Conservation (phyloP, 2,797 vertebrate species). For the Aplochiton taeniatus region DNA sequence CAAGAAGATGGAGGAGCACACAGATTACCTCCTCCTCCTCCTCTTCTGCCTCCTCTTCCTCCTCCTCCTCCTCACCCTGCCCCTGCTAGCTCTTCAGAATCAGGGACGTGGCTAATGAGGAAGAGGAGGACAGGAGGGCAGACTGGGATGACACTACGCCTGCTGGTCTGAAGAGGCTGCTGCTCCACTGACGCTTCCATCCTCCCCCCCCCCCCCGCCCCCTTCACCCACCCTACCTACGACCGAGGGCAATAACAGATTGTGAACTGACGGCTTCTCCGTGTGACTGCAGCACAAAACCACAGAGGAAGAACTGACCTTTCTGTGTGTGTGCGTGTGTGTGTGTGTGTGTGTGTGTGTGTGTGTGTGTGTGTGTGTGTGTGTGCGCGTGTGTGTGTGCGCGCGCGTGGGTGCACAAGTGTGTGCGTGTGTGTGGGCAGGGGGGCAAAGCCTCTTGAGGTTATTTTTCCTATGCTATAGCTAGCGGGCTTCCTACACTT, state of each 20-base stretch:
- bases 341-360: too few relatives aligned
- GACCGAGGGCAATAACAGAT: slow-evolving; percentile 37
- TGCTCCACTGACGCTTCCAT: slow-evolving; percentile 14
- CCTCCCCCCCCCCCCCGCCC: too few relatives aligned
- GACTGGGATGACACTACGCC: slow-evolving; percentile 30
- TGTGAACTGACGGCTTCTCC: slow-evolving; percentile 41
- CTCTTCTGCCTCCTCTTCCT: slow-evolving; percentile 17
- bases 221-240: neutral
- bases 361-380: too few relatives aligned
- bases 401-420: too few relatives aligned
- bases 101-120: slow-evolving; percentile 19
- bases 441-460: slow-evolving; percentile 52
- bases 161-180: slow-evolving; percentile 33
- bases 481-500: slow-evolving; percentile 65
- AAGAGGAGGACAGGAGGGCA: slow-evolving; percentile 19
- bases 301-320: slow-evolving; percentile 25
- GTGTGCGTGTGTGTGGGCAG: too few relatives aligned
- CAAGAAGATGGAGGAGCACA: slow-evolving; percentile 45
- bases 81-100: slow-evolving; percentile 31
- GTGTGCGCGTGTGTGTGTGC: too few relatives aligned
- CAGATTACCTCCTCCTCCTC: slow-evolving; percentile 24
- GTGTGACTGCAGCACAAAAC: slow-evolving; percentile 46
- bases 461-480: slow-evolving; percentile 64
- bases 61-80: slow-evolving; percentile 31
- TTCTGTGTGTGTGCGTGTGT: neutral